Conservation (phyloP, 2,113 vertebrate species). For the Edolisoma coerulescens region DNA sequence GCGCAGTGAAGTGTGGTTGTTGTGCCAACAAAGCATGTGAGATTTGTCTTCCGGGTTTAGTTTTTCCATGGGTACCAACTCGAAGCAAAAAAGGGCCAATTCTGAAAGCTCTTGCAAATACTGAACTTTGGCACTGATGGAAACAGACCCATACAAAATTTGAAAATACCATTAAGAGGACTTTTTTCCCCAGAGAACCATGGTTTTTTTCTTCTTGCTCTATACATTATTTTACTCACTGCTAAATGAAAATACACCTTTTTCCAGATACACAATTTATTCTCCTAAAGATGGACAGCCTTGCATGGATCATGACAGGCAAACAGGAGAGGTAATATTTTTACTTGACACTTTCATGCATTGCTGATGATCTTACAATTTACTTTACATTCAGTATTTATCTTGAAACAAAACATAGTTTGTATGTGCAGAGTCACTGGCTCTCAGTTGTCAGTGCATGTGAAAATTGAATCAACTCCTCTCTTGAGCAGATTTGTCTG, state of each 20-base stretch:
- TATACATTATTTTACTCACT: not conserved
- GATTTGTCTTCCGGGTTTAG: not conserved
- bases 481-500: not conserved
- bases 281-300: slow-evolving; percentile 97
- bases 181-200: not conserved
- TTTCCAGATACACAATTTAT: slow-evolving; percentile 91
- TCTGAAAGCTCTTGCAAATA: not conserved
- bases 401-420: not conserved
- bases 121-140: fast-evolving
- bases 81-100: not conserved
- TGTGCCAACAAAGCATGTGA: not conserved
- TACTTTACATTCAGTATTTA: too few relatives aligned
- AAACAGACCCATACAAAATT: not conserved
- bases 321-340: slow-evolving; percentile 90
- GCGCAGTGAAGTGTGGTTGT: fast-evolving
- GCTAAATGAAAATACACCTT: not conserved
- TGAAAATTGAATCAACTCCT: not conserved
- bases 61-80: not conserved
- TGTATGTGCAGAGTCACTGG: not conserved
- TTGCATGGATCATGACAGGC: slow-evolving; percentile 98
- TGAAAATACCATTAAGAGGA: not conserved
- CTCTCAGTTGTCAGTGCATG: not conserved
- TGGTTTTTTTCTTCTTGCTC: not conserved
- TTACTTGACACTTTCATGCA: not conserved
- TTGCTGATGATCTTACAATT: not conserved